Base-by-base conservation (phyloP, 2,888 invertebrate species). In the Thera britannica region DNA sequence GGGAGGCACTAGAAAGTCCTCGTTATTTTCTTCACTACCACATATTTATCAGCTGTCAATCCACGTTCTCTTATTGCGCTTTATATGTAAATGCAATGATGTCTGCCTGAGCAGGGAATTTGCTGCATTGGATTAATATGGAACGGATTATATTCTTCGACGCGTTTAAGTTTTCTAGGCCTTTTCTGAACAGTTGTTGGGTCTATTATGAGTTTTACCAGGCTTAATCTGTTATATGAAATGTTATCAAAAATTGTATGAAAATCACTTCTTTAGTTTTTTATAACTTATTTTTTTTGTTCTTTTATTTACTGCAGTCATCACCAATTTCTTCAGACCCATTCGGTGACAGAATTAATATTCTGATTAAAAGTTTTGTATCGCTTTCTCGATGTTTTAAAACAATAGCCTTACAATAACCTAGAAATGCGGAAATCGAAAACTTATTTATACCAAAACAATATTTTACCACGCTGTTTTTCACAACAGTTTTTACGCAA, bases 11-110 rank as follows among this genome's bases (percentile, higher is more conserved):
- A 90, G 92, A 93, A 92, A 92, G 91, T 90, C 86, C 84, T 83
- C 78, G 75, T 92, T 92, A 90, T 92, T 89, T 91, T 88, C 90
- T 83, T 90, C 85, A 89, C 91, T 90, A 90, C 90, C 85, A 88
- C 83, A 84, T 86, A 86, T 90, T 89, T 89, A 89, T 90, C 88
- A 89, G 79, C 83, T 83, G 87, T 87, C 88, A 87, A 78, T 83
- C 75, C 77, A 79, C 79, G 82, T 80, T 83, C 78, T 74, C 79
- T 84, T 84, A 84, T 86, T 89, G 85, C 83, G 81, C 87, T 89
- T 86, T 85, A 86, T 84, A 88, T 87, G 88, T 81, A 86, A 89
- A 89, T 89, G 44, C 54, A 55, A 11, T 61, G 64, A 64, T 65
- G 41, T 63, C 70, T 58, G 62, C 62, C 71, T 73, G 67, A 75